phyloP scores from a whole-genome alignment of 1,140 invertebrate species.

The Eumaeus atala region DNA sequence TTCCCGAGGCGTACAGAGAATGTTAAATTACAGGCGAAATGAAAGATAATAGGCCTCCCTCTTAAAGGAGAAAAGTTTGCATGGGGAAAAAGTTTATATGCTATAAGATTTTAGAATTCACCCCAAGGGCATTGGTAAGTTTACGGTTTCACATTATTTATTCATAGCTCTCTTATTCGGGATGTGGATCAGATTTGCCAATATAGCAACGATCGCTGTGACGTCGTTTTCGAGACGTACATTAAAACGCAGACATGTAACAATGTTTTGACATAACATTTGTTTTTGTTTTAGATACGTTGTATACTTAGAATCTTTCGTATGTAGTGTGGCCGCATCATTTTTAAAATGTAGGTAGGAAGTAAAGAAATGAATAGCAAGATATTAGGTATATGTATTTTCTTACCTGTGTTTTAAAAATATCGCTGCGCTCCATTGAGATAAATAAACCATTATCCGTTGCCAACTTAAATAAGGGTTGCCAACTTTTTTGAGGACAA shows the following conservation, averaged over 20 bases:
- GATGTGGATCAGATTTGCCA: constrained; percentile 8
- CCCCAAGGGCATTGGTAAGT: constrained; percentile 37
- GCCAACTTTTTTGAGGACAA: too few relatives aligned
- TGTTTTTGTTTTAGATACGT: too few relatives aligned
- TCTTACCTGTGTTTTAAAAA: too few relatives aligned
- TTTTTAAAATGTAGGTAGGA: too few relatives aligned
- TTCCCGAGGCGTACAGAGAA: constrained; percentile 54
- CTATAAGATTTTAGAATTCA: constrained; percentile 60
- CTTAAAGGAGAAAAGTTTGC: constrained; percentile 40
- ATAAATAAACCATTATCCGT: too few relatives aligned
- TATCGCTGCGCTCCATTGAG: too few relatives aligned
- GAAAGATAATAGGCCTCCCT: constrained; percentile 66
- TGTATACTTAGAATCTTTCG: too few relatives aligned
- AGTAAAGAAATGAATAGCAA: too few relatives aligned
- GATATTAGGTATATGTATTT: too few relatives aligned
- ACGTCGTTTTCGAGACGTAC: not conserved
- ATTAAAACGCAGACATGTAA: not conserved
- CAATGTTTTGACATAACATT: too few relatives aligned
- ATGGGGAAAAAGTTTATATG: constrained; percentile 54
- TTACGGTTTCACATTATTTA: constrained; percentile 56
- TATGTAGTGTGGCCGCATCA: too few relatives aligned
- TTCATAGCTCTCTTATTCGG: constrained; percentile 41
- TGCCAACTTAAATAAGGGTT: too few relatives aligned
- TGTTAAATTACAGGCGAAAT: constrained; percentile 71
- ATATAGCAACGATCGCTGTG: not conserved